A percentile compares a stretch with the other conserved stretches of the same genome.
Conservation (phyloP, 2,113 vertebrate genomes). For the Nannobrachium achirus region DNA sequence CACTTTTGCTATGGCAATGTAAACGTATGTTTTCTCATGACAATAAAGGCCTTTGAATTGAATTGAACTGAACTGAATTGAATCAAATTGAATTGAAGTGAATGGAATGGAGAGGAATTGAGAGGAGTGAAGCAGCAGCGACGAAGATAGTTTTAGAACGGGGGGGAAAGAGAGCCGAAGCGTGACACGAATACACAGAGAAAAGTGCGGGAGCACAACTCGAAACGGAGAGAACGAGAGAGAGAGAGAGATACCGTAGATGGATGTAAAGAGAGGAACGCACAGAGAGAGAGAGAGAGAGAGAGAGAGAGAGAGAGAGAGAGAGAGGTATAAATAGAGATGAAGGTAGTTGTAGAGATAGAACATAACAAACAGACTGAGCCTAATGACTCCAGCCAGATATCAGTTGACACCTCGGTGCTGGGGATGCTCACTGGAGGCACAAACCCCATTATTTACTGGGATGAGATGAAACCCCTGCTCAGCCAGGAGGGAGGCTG, state of each 20-base stretch:
- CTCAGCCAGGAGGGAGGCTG: slow-evolving; percentile 27
- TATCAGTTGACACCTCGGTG: neutral
- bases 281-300: neutral
- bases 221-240: neutral
- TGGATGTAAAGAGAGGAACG: neutral
- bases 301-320: neutral
- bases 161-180: neutral
- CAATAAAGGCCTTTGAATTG: too few species aligned
- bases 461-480: slow-evolving; percentile 32
- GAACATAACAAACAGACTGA: neutral
- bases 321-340: neutral
- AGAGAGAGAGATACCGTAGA: neutral
- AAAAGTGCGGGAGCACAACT: too few species aligned
- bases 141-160: too few species aligned
- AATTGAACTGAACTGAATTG: too few species aligned
- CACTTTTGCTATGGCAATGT: too few species aligned
- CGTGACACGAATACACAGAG: too few species aligned
- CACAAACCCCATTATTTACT: slow-evolving; percentile 54
- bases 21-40: too few species aligned
- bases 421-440: slow-evolving; percentile 26
- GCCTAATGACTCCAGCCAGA: too few species aligned
- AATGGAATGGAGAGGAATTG: too few species aligned
- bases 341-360: neutral
- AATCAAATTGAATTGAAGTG: too few species aligned
- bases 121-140: neutral